Base-by-base conservation (phyloP, 2,888 invertebrate species). In the Allygus modestus region DNA sequence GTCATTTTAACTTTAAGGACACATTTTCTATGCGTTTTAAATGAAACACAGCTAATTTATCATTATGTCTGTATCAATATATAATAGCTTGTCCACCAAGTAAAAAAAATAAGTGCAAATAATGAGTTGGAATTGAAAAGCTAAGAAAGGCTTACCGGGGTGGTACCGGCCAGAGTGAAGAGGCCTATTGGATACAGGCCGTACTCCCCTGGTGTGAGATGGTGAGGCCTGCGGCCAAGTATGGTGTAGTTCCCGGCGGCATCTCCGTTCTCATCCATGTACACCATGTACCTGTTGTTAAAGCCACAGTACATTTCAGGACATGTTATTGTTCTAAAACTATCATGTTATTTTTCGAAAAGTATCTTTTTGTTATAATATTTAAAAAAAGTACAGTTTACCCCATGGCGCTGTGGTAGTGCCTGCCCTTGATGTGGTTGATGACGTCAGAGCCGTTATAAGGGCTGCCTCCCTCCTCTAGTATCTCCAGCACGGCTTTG, bases 161-260 rank as follows among this genome's bases (percentile, higher is more conserved):
- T 89, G 86, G 92, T 92, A n/a, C 92, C 92, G 88, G 92, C 90
- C 87, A 91, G 89, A 87, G 92, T 92, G 91, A 97, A 95, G 88
- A 96, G 92, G 87, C 95, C 93, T 37, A 97, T 94, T 0, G 97
- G 97, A 90, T 95, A 94, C 75, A 98, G 92, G 2, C 97, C 97
- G 88, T 94, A 94, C 12, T 93, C 92, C 54, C 91, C 90, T 1
- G 90, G 88, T 26, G 86, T 88, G 90, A 87, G 90, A 89, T 71
- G 91, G 88, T 81, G 92, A 87, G 88, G 88, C 85, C 92, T 92
- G 81, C 92, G 89, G 2, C 95, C 94, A 87, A 98, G 93, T 86
- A 98, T 92, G 0, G 98, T 97, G 91, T 97, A 98, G 92, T 98
- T 98, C 15, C 98, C 98, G 89, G 97, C 97, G 0, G 98, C 97